Conservation (phyloP, 2,797 vertebrate genomes). For the Thaleichthys pacificus region DNA sequence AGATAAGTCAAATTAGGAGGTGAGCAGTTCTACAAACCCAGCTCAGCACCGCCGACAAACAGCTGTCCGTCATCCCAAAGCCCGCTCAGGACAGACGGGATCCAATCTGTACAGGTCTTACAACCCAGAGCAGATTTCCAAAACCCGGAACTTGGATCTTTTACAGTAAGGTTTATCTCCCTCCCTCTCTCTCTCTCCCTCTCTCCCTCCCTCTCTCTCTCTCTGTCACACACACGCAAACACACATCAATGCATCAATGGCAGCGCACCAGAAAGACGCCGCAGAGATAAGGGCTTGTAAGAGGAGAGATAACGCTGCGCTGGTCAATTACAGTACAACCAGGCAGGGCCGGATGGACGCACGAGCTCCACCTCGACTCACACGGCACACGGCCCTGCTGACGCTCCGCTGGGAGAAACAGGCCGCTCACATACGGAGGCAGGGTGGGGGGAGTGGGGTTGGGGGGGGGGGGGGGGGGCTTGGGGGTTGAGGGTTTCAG, state of each 20-base stretch:
- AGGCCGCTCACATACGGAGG: too few species aligned
- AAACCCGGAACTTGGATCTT: not conserved
- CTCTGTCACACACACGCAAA: not conserved
- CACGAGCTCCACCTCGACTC: not conserved
- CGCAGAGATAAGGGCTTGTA: slow-evolving; percentile 25
- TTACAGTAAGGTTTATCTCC: too few species aligned
- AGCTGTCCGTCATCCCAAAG: slow-evolving; percentile 22
- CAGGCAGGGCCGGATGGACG: not conserved
- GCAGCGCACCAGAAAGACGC: slow-evolving; percentile 9
- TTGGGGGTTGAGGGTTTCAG: not conserved
- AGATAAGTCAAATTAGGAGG: slow-evolving; percentile 27
- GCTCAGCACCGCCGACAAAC: slow-evolving; percentile 14
- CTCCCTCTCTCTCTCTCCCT: too few species aligned
- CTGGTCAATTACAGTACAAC: slow-evolving; percentile 19
- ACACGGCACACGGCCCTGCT: too few species aligned
- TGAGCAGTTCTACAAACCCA: not conserved
- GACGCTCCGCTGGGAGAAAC: too few species aligned
- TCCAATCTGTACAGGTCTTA: not conserved
- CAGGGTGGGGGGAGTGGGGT: not conserved
- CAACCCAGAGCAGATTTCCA: not conserved
- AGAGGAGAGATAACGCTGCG: slow-evolving; percentile 9
- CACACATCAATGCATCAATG: slow-evolving; percentile 6
- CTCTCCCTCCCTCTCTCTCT: too few species aligned
- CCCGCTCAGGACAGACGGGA: not conserved
- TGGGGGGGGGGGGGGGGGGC: slow-evolving; percentile 17